phyloP scores from a whole-genome alignment of 1,140 invertebrate species.

The Lordiphosa mommai region DNA sequence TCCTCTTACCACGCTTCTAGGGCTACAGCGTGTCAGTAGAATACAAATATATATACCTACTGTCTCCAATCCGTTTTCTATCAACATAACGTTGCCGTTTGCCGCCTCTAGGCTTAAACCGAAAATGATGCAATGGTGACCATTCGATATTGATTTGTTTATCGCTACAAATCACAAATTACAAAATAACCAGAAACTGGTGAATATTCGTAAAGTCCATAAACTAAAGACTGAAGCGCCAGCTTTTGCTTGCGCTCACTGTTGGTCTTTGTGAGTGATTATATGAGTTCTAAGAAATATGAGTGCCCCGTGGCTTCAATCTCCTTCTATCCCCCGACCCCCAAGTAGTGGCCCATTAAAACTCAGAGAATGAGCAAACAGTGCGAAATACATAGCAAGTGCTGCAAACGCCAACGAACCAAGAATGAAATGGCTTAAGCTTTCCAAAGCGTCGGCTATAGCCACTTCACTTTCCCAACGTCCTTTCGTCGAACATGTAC shows the following conservation, averaged over 20 bases:
- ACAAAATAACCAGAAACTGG: slow-evolving; percentile 63
- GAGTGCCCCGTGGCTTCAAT: slow-evolving; percentile 53
- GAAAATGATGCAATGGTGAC: slow-evolving; percentile 57
- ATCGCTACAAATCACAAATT: slow-evolving; percentile 68
- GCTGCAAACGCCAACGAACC: slow-evolving; percentile 68
- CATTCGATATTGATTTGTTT: slow-evolving; percentile 72
- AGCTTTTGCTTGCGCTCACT: slow-evolving; percentile 48
- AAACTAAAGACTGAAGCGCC: too few relatives aligned
- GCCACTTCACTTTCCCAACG: background rate
- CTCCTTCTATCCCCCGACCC: too few relatives aligned
- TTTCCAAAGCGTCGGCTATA: slow-evolving; percentile 67
- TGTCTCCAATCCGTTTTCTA: too few relatives aligned
- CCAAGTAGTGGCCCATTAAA: slow-evolving; percentile 28
- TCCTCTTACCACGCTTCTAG: too few relatives aligned
- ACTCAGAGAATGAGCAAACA: slow-evolving; percentile 37
- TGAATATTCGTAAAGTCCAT: too few relatives aligned
- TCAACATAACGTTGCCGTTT: background rate
- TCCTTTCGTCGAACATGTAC: slow-evolving; percentile 2
- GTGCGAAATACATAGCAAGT: slow-evolving; percentile 70
- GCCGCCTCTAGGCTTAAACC: slow-evolving; percentile 46
- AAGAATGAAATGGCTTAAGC: slow-evolving; percentile 76
- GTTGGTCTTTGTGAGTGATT: slow-evolving; percentile 68
- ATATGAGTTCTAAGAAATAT: slow-evolving; percentile 64
- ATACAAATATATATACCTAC: too few relatives aligned
- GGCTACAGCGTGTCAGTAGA: too few relatives aligned